Base-by-base conservation (phyloP, 2,113 vertebrate genomes). In the Clarias magur region DNA sequence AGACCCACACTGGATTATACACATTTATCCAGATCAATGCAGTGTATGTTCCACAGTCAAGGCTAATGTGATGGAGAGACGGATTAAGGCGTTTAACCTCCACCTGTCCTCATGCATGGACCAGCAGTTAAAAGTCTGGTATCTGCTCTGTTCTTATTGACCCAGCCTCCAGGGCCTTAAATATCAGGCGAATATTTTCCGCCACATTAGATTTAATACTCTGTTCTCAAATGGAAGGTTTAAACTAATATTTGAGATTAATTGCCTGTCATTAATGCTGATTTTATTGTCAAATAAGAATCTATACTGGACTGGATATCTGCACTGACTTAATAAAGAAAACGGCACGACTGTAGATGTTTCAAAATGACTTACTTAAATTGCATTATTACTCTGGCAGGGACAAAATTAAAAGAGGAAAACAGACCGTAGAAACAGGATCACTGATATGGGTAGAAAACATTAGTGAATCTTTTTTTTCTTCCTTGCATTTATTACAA, bases 241-340 rank as follows among this genome's bases (percentile, higher is more conserved):
- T 86, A 84, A 88, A 70, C 59, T 80, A 89, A 89, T 91, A 91
- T 89, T 82, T 80, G 62, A 82, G 85, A 88, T 88, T 84, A 89
- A 88, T 87, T 59, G 73, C 79, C 73, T 84, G 72, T 68, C 88
- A 87, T 87, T 90, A 88, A 89, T 88, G 83, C 56, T 88, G 63
- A 86, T 48, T 82, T 84, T 87, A 90, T 84, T 86, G 87, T 73
- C 79, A 79, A 83, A 82, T 86, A 84, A 19, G 84, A 78, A 85
- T 85, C 67, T 68, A 56, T 81, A 84, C 80, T 59, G 34, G 83
- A 83, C 70, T 90, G 83, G 63, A 80, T 88, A 84, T 84, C 65
- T 72, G 73, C 38, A 82, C 62, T 81, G 86, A 79, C 83, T 67
- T 89, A 85, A 83, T 89, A 83, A 89, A 86, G 54, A 19, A 88